Conservation (phyloP, 2,888 invertebrate species). For the Leptinotarsa peninsularis region DNA sequence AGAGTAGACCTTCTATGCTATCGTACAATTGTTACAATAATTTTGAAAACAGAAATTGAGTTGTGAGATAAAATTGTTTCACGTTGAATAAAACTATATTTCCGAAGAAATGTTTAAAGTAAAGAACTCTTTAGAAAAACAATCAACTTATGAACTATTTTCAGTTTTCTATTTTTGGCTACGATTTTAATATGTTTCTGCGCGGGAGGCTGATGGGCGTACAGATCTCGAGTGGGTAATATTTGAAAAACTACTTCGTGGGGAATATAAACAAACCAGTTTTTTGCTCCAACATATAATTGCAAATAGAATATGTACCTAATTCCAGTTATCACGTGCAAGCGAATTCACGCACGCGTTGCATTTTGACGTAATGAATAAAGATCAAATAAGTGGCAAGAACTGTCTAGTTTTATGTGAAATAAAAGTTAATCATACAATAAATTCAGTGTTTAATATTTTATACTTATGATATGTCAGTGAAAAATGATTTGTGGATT, state of each 20-base stretch:
- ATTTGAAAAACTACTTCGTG: conserved; percentile 21
- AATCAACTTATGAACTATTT: conserved; percentile 29
- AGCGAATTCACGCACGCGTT: conserved; percentile 15
- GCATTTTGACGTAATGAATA: conserved; percentile 6
- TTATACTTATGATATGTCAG: not conserved
- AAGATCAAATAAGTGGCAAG: not conserved
- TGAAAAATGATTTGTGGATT: conserved; percentile 6
- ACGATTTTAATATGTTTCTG: conserved; percentile 34
- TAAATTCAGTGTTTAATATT: conserved; percentile 10
- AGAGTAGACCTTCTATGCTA: no score
- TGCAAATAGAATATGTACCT: conserved; percentile 15
- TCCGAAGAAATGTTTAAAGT: not conserved
- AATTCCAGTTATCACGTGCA: not conserved
- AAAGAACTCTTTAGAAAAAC: not conserved
- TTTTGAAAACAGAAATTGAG: no score
- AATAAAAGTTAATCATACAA: conserved; percentile 7
- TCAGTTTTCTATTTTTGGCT: conserved; percentile 37
- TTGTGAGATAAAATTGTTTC: no score
- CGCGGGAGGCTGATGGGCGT: conserved; percentile 17
- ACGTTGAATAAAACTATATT: not conserved
- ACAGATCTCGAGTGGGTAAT: not conserved
- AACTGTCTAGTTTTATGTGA: not conserved
- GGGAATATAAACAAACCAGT: conserved; percentile 33
- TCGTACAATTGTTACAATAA: no score
- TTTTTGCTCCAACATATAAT: conserved; percentile 18